These are phyloP conservation scores for Pungitius pungitius DNA, from an alignment of 2,113 vertebrate genomes.

Conservation along the genomic window DNA sequence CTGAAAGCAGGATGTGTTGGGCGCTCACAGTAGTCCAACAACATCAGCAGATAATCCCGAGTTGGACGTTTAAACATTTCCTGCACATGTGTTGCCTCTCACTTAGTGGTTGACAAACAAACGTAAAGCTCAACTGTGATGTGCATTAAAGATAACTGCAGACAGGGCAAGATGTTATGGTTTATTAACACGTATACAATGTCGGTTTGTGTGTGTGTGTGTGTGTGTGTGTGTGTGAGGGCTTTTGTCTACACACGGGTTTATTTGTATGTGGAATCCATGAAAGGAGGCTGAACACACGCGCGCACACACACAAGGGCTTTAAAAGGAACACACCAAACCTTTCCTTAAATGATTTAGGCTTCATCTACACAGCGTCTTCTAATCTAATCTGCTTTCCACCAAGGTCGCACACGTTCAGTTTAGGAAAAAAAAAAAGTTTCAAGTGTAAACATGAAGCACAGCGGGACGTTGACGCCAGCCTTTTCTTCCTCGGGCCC, in stretches of 20 bases:
- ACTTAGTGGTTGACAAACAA: constrained; percentile 25
- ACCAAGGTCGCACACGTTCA: constrained; percentile 48
- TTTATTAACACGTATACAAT: constrained; percentile 4
- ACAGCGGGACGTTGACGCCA: constrained; percentile 23
- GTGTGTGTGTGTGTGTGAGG: neutral
- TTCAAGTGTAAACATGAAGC: constrained; percentile 45
- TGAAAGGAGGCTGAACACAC: constrained; percentile 44
- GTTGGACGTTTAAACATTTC: neutral
- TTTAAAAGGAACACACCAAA: constrained; percentile 34
- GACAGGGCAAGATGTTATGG: constrained; percentile 12
- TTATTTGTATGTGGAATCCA: constrained; percentile 39
- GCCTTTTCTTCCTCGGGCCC: constrained; percentile 30
- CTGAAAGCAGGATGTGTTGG: neutral
- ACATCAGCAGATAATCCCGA: constrained; percentile 15
- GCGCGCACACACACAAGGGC: constrained; percentile 17
- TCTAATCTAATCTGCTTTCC: constrained; percentile 55
- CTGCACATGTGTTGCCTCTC: constrained; percentile 21
- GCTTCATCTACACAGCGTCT: constrained; percentile 50
- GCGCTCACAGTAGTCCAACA: neutral
- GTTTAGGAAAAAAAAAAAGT: constrained; percentile 27
- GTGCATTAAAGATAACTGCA: constrained; percentile 24
- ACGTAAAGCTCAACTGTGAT: constrained; percentile 17
- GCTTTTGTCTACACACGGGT: constrained; percentile 16
- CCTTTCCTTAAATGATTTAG: constrained; percentile 38
- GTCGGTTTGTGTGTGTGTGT: constrained; percentile 1